Evolutionary conservation across 2,888 invertebrate genomes (phyloP).

Genomic region (Eupithecia tripunctaria): DNA sequence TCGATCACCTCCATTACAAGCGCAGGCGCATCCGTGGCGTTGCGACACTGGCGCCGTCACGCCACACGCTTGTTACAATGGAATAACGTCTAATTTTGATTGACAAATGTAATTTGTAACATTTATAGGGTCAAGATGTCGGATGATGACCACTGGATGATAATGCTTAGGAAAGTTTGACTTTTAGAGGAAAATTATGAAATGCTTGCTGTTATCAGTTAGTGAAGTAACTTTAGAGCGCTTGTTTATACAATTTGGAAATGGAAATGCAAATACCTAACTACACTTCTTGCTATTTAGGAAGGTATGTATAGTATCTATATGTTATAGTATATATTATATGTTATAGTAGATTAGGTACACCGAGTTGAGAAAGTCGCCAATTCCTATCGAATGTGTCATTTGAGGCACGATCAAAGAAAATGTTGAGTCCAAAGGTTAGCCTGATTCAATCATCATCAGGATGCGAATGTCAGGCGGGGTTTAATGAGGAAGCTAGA

Average conservation of each 20-base stretch:
- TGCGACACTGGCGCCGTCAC: conserved; percentile 36
- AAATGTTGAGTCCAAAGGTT: background rate
- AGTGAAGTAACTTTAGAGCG: background rate
- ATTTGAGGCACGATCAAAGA: too few species aligned
- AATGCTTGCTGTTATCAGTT: background rate
- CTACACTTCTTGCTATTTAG: background rate
- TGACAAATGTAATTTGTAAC: conserved; percentile 20
- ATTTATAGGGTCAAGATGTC: conserved; percentile 41
- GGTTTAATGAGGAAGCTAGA: conserved; percentile 38
- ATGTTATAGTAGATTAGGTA: too few species aligned
- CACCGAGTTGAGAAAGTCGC: too few species aligned
- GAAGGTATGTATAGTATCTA: too few species aligned
- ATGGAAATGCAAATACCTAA: background rate
- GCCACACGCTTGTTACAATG: conserved; percentile 14
- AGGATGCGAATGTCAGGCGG: conserved; percentile 36
- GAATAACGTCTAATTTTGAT: conserved; percentile 22
- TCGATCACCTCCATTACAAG: conserved; percentile 40
- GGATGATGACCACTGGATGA: conserved; percentile 37
- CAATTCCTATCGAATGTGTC: too few species aligned
- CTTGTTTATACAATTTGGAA: background rate
- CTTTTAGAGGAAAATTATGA: conserved; percentile 13
- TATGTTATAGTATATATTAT: too few species aligned
- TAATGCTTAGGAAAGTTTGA: conserved; percentile 34
- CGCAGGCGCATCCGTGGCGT: conserved; percentile 39
- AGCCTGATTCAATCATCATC: conserved; percentile 20